Percentiles rank a stretch among this genome's conserved stretches.
Evolutionary conservation across 1,140 invertebrate species (phyloP).

Genomic region (Planococcus citri): DNA sequence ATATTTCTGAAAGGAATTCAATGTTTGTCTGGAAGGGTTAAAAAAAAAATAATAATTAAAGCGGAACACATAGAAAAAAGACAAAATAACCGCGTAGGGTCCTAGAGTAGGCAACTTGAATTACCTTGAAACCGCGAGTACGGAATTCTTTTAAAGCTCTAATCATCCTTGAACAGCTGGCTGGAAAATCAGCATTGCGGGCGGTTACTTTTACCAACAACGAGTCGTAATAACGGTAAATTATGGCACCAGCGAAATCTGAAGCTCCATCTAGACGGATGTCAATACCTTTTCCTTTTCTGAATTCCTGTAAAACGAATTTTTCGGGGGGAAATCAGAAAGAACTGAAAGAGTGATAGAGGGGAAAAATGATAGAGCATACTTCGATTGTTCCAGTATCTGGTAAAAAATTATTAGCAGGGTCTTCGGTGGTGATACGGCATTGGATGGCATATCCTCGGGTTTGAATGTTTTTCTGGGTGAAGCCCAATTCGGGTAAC

Average conservation of each 20-base stretch:
- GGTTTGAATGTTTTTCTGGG: constrained; percentile 76
- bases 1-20: constrained; percentile 92
- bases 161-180: constrained; percentile 91
- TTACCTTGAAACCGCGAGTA: constrained; percentile 88
- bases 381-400: constrained; percentile 92
- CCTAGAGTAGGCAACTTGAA: constrained; percentile 13
- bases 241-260: constrained; percentile 90
- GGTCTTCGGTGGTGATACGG: constrained; percentile 97
- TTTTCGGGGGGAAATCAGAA: background rate
- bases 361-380: too few relatives aligned
- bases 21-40: constrained; percentile 72
- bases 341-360: too few relatives aligned
- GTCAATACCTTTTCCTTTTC: constrained; percentile 97
- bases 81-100: background rate
- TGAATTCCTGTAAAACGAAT: constrained; percentile 49
- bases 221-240: constrained; percentile 98
- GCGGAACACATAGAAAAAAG: background rate
- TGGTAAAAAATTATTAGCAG: constrained; percentile 92
- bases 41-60: too few relatives aligned
- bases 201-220: constrained; percentile 96
- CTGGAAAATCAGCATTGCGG: constrained; percentile 75
- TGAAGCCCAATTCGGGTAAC: constrained; percentile 78
- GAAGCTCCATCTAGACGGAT: constrained; percentile 94
- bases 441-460: constrained; percentile 87
- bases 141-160: constrained; percentile 90